These are phyloP conservation scores for Baryphthengus martii DNA, from an alignment of 2,113 vertebrate species.

Conservation along the genomic window DNA sequence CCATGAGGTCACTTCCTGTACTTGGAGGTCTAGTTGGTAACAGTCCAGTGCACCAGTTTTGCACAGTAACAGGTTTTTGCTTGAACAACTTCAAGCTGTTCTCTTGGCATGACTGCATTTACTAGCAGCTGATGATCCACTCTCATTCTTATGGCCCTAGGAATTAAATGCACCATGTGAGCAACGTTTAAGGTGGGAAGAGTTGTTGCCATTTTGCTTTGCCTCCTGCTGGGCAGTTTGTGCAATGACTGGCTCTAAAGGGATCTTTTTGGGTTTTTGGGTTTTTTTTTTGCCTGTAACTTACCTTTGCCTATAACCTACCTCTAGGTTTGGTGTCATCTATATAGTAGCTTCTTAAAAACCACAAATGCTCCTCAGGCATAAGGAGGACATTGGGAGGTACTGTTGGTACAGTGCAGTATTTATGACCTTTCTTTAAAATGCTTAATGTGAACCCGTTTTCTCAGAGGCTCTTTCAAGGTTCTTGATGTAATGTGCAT, in stretches of 20 bases:
- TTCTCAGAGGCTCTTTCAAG: slow-evolving; percentile 62
- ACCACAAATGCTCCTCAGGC: slow-evolving; percentile 24
- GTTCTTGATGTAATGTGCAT: slow-evolving; percentile 66
- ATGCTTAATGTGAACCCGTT: slow-evolving; percentile 68
- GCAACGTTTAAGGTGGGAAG: slow-evolving; percentile 15
- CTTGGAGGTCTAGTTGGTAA: slow-evolving; percentile 32
- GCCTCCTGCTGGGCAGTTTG: slow-evolving; percentile 41
- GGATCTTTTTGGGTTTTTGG: slow-evolving; percentile 8
- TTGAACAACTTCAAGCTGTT: slow-evolving; percentile 50
- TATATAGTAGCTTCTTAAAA: slow-evolving; percentile 60
- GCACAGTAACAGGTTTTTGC: slow-evolving; percentile 39
- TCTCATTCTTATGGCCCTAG: slow-evolving; percentile 42
- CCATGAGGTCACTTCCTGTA: not conserved
- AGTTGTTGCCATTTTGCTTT: slow-evolving; percentile 29
- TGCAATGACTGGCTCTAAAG: slow-evolving; percentile 48
- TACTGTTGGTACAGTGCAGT: slow-evolving; percentile 68
- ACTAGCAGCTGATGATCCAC: slow-evolving; percentile 32
- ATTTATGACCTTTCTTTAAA: slow-evolving; percentile 70
- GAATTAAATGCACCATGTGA: slow-evolving; percentile 20
- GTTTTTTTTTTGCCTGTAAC: slow-evolving; percentile 38
- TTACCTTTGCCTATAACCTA: slow-evolving; percentile 71
- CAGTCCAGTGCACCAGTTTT: slow-evolving; percentile 32
- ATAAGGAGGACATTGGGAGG: slow-evolving; percentile 53
- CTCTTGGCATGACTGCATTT: slow-evolving; percentile 47
- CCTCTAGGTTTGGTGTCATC: slow-evolving; percentile 70